Evolutionary conservation across 1,140 invertebrate genomes (phyloP).

Genomic region (Aphis gossypii): DNA sequence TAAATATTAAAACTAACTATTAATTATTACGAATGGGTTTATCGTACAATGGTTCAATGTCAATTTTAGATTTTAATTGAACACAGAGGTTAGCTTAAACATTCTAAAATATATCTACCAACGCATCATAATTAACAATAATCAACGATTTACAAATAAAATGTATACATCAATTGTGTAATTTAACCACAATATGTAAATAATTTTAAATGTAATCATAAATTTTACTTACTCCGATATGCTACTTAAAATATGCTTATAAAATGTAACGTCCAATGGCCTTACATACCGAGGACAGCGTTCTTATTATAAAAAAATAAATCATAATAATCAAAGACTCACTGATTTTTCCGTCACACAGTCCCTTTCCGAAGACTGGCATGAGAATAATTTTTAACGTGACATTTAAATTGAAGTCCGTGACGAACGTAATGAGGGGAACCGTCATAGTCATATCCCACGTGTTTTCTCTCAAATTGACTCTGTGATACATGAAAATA

Average conservation of each 20-base stretch:
- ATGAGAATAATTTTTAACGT: background rate
- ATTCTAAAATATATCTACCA: no score
- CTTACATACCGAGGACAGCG: background rate
- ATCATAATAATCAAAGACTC: background rate
- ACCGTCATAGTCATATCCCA: background rate
- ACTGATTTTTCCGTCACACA: slow-evolving; percentile 23
- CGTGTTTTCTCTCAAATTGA: background rate
- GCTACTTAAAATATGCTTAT: background rate
- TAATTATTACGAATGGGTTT: background rate
- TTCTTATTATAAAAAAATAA: background rate
- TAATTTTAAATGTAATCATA: background rate
- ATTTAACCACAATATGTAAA: background rate
- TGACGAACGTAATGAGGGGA: slow-evolving; percentile 22
- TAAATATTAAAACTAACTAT: no score
- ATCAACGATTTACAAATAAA: background rate
- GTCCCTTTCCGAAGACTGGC: background rate
- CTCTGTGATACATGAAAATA: background rate
- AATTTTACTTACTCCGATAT: background rate
- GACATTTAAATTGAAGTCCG: slow-evolving; percentile 15
- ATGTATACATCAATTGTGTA: background rate
- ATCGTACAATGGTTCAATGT: background rate
- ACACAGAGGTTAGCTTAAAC: no score
- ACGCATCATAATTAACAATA: background rate
- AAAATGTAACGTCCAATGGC: background rate
- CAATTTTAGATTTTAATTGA: background rate